These are phyloP conservation scores for Semotilus atromaculatus DNA, from an alignment of 2,797 vertebrate genomes.

Conservation along the genomic window DNA sequence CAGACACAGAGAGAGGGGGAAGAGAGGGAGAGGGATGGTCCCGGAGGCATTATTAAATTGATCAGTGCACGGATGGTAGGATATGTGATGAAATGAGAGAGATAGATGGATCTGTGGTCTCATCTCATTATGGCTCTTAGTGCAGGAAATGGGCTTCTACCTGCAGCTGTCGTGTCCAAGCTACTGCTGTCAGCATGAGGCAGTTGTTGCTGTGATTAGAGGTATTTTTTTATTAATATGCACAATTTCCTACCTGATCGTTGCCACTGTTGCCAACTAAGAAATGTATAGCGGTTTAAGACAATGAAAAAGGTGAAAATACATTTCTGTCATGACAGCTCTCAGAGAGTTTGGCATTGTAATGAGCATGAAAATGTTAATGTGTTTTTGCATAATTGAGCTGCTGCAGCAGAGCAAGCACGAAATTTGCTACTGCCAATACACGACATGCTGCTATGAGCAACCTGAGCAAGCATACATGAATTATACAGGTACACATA, in stretches of 20 bases:
- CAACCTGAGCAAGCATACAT: not conserved
- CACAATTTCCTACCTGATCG: not conserved
- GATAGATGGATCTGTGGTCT: conserved; percentile 31
- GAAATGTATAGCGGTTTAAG: not conserved
- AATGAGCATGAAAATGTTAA: not conserved
- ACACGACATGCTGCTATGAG: not conserved
- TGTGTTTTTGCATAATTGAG: not conserved
- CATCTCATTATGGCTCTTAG: conserved; percentile 61
- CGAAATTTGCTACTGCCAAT: not conserved
- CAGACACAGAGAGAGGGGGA: conserved; percentile 33
- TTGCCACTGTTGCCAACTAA: not conserved
- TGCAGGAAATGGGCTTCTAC: conserved; percentile 58
- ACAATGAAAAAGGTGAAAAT: not conserved
- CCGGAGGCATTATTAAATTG: conserved; percentile 53
- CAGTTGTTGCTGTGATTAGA: not conserved
- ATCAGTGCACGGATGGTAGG: conserved; percentile 46
- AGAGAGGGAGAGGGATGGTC: conserved; percentile 20
- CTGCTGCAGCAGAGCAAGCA: not conserved
- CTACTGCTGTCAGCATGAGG: not conserved
- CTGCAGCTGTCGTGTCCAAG: conserved; percentile 19
- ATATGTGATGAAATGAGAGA: conserved; percentile 32
- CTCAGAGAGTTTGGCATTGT: not conserved
- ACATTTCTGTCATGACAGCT: not conserved
- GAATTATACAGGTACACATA: not conserved
- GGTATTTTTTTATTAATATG: not conserved